phyloP scores from a whole-genome alignment of 2,113 vertebrate species.

The Melanotaenia duboulayi region DNA sequence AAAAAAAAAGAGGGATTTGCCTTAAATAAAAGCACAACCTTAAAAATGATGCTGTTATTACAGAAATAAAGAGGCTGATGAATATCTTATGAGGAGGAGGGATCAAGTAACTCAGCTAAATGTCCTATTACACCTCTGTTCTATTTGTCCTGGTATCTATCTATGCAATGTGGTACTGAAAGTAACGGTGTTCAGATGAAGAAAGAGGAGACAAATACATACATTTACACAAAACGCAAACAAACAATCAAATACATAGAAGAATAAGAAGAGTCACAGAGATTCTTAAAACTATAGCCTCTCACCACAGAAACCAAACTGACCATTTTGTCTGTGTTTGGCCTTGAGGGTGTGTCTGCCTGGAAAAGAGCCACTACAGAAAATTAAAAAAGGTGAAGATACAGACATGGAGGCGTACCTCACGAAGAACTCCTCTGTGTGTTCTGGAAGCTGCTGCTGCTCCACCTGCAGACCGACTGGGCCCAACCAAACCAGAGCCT shows the following conservation, averaged over 20 bases:
- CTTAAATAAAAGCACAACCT: conserved; percentile 5
- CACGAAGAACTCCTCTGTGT: conserved; percentile 61
- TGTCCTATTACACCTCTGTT: not conserved
- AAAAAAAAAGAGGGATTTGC: not conserved
- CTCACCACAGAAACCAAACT: conserved; percentile 1
- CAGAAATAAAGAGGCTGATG: conserved; percentile 15
- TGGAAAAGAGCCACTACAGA: conserved; percentile 42
- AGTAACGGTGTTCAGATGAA: not conserved
- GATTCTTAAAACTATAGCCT: not conserved
- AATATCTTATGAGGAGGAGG: conserved; percentile 42
- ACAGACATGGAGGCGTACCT: conserved; percentile 66
- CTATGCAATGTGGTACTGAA: not conserved
- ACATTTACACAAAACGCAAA: conserved; percentile 1
- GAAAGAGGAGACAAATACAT: conserved; percentile 1
- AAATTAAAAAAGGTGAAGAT: conserved; percentile 16
- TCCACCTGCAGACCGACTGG: conserved; percentile 46
- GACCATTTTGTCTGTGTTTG: conserved; percentile 17
- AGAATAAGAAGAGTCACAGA: not conserved
- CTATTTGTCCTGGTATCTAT: too few species aligned
- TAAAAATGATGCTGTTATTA: conserved; percentile 11
- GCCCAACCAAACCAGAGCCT: conserved; percentile 49
- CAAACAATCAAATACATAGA: not conserved
- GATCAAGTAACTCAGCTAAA: not conserved
- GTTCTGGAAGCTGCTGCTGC: conserved; percentile 53
- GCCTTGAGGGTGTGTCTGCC: conserved; percentile 65